phyloP scores from a whole-genome alignment of 2,797 vertebrate species.

The Falco naumanni region DNA sequence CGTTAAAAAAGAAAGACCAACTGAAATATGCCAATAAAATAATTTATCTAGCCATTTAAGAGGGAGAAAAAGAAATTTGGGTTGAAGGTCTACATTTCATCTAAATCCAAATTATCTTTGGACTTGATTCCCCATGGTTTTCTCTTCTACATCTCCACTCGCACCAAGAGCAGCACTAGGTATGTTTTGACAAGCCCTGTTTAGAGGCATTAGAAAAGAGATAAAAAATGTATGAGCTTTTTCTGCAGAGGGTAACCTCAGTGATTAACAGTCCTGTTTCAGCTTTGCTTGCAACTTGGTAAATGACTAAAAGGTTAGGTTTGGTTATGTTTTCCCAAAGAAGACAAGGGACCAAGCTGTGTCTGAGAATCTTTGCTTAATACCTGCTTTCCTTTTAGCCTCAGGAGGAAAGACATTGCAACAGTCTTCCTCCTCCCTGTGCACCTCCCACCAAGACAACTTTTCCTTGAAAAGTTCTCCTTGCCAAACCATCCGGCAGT shows the following conservation, averaged over 20 bases:
- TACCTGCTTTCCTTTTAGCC: background rate
- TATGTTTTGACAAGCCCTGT: background rate
- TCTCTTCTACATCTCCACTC: background rate
- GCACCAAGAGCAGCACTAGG: background rate
- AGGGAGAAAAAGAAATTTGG: background rate
- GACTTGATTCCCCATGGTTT: background rate
- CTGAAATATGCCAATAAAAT: background rate
- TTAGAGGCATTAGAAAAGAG: background rate
- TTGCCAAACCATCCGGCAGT: background rate
- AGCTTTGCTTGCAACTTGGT: background rate
- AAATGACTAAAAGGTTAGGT: background rate
- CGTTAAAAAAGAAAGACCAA: background rate
- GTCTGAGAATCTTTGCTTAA: background rate
- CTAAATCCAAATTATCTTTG: background rate
- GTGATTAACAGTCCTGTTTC: background rate
- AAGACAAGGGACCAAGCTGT: background rate
- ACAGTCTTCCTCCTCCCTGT: background rate
- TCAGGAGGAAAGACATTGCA: background rate
- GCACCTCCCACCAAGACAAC: background rate
- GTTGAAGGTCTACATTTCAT: background rate
- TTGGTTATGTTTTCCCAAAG: background rate
- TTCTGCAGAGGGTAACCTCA: background rate
- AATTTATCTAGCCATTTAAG: background rate
- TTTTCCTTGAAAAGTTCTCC: background rate
- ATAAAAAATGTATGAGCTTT: background rate